These are phyloP conservation scores for Nannospalax galili DNA, from an alignment of 2,113 vertebrate species.

Conservation along the genomic window DNA sequence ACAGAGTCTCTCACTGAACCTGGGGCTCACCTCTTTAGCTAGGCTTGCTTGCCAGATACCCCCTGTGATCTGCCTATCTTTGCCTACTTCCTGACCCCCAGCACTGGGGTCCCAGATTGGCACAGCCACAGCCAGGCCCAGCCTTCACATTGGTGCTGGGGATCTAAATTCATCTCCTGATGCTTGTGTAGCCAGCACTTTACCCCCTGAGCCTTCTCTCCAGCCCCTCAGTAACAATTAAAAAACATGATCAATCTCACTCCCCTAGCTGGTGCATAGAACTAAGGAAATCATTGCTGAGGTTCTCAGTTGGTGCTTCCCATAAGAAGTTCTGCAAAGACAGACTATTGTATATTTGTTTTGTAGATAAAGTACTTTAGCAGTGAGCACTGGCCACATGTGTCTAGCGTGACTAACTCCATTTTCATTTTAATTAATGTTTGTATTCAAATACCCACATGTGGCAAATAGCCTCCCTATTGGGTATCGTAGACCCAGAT, in stretches of 20 bases:
- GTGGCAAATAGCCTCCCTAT: too few relatives aligned
- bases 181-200: neutral
- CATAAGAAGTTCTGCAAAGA: neutral
- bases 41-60: neutral
- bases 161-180: neutral
- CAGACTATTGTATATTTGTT: neutral
- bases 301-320: neutral
- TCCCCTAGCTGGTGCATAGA: neutral
- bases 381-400: neutral
- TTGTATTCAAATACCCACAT: constrained; percentile 7
- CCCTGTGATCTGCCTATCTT: neutral
- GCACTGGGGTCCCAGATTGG: neutral
- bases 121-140: too few relatives aligned
- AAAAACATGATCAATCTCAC: neutral
- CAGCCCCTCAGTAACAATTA: neutral
- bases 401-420: neutral
- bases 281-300: neutral
- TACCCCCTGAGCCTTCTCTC: neutral
- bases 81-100: neutral
- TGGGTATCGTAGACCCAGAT: neutral
- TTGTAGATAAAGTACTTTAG: neutral
- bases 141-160: neutral
- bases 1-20: neutral
- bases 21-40: neutral
- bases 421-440: constrained; percentile 37